Conservation (phyloP, 2,113 vertebrate genomes). For the Thunnus maccoyii region DNA sequence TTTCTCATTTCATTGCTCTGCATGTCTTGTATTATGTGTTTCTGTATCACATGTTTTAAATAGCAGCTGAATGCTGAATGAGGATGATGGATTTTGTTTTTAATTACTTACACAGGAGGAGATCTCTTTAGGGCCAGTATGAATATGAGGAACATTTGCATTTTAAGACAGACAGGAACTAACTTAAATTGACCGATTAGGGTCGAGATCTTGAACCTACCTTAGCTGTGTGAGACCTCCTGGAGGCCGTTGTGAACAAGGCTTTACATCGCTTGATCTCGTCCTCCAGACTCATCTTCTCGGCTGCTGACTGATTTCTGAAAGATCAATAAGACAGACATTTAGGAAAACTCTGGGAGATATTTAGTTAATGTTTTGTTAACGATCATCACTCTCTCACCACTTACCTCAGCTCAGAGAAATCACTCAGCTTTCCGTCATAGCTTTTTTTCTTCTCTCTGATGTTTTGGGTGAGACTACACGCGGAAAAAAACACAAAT, state of each 20-base stretch:
- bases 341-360: conserved; percentile 79
- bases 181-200: background rate
- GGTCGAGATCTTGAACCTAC: conserved; percentile 37
- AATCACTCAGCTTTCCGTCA: conserved; percentile 72
- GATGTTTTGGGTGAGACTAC: conserved; percentile 82
- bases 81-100: no score
- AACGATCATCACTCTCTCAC: background rate
- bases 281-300: conserved; percentile 90
- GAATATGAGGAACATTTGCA: no score
- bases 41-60: no score
- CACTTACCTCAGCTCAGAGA: conserved; percentile 86
- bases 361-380: background rate
- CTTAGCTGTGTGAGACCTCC: conserved; percentile 88
- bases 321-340: background rate
- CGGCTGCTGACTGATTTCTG: conserved; percentile 87
- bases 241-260: conserved; percentile 64
- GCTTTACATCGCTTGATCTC: conserved; percentile 81
- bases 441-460: conserved; percentile 81
- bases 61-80: no score
- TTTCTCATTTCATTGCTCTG: no score
- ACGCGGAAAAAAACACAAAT: background rate
- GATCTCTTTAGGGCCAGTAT: no score
- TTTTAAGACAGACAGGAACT: background rate
- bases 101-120: no score
- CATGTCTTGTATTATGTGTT: no score